Base-by-base conservation (phyloP, 2,888 invertebrate genomes). In the Caenorhabditis macrosperma region DNA sequence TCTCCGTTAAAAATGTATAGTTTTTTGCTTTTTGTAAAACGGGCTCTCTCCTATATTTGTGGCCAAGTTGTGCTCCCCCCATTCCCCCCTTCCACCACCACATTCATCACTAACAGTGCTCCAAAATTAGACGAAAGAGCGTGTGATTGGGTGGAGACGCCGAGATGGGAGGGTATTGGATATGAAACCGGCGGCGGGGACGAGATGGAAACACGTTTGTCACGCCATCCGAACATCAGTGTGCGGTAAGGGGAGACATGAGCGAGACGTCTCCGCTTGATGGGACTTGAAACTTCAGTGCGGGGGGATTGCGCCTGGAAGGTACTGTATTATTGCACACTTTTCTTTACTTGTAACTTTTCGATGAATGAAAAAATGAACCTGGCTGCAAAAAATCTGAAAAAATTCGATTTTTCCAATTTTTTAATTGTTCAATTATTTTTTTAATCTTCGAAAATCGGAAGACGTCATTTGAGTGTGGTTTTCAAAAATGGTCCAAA, bases 181-280 rank as follows among this genome's bases (percentile, higher is more conserved):
- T 33, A 33, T 33, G 33, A 22, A 52, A n/a, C n/a, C n/a, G n/a
- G 26, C 4, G 20, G 22, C 22, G 22, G 15, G 17, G 17, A 30
- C 26, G 55, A 66, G 71, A 78, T 78, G 59, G 66, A 71, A 52
- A 22, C 44, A 54, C 33, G 54, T 71, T 78, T 71, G 78, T 78
- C 78, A 78, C 78, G 78, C 78, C 52, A 78, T 78, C 59, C 77
- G 38, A 52, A 69, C 17, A 77, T 78, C 71, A 78, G 26, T 66
- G 64, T 64, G 64, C 74, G 74, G 74, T 74, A 64, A 64, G 52
- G n/a, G n/a, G n/a, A n/a, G n/a, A n/a, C n/a, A 60, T 55, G 44
- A 48, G 68, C 48, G 22, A 33, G 24, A 38, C 30, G 30, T 20
- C 22, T 15, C 9, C 5, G 12, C 20, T 33, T 54, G 48, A 46